Conservation (phyloP, 2,797 vertebrate genomes). For the Ctenochaetus hawaiiensis region DNA sequence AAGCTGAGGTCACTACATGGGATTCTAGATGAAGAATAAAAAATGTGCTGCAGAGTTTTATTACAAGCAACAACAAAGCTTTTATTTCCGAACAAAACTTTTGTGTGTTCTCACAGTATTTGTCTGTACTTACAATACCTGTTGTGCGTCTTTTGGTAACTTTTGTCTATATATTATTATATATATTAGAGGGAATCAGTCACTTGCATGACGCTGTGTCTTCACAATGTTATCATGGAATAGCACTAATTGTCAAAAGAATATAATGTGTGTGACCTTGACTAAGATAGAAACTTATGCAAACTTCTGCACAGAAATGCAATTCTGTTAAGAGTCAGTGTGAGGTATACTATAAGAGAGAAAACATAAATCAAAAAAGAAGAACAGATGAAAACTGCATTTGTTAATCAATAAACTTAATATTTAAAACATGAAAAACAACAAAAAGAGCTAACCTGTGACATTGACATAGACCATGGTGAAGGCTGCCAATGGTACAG, state of each 20-base stretch:
- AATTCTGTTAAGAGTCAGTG: neutral
- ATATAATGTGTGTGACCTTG: no score
- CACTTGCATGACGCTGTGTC: neutral
- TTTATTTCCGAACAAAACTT: neutral
- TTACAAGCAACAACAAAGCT: neutral
- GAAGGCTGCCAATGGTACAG: conserved; percentile 90
- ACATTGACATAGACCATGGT: conserved; percentile 87
- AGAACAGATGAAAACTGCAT: no score
- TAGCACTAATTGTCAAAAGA: neutral
- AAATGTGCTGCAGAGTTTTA: neutral
- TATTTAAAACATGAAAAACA: no score
- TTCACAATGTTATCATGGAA: neutral
- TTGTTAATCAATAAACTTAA: no score
- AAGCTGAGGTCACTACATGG: no score
- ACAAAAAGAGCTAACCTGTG: conserved; percentile 83
- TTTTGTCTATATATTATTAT: neutral
- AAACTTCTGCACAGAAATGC: neutral
- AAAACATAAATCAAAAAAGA: no score
- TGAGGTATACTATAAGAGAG: no score
- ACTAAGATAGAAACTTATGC: neutral
- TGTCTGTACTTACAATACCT: neutral
- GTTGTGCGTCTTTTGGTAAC: neutral
- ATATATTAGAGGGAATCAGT: no score
- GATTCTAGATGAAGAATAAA: neutral
- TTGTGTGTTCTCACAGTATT: neutral